Base-by-base conservation (phyloP, 2,113 vertebrate genomes). In the Nansenia antarctica region DNA sequence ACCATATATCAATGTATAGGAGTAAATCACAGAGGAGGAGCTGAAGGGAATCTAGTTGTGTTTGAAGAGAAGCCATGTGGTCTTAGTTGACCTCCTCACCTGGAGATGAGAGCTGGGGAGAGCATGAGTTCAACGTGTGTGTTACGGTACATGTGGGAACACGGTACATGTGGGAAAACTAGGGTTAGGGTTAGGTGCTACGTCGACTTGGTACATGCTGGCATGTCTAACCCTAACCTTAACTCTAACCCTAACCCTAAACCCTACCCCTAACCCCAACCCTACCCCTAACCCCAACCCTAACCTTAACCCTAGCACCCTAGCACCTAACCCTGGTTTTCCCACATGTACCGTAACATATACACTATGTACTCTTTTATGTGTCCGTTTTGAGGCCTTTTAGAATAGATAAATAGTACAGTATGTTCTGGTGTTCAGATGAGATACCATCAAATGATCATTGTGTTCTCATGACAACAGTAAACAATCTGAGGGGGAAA, bases 1-100 rank as follows among this genome's bases (percentile, higher is more conserved):
- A n/a, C n/a, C 66, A 72, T 76, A 72, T 64, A 69, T 81, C 68
- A 76, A 58, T 0, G 59, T 73, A 69, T 65, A n/a, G 67, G 53
- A 67, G 39, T 78, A 64, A 77, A 78, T 74, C 72, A 86, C 26
- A 3, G 26, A 69, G 62, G 29, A 20, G 29, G 0, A 57, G 54
- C 68, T 66, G 70, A 67, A 73, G 73, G 79, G 42, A 69, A 11
- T 30, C 69, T 55, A 58, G 26, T 18, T 64, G 20, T 66, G 34
- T 65, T 63, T 7, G 58, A 78, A 45, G 54, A 66, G 39, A 26
- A 59, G 63, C 57, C 35, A 7, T 45, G 12, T 49, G 37, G 53
- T 57, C 30, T 59, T 73, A 49, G 37, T 65, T 78, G 55, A 82
- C 66, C 73, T 24, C 37, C 57, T 39, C 29, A 29, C 6, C 8